Percentiles rank a stretch among this genome's conserved stretches.
These are phyloP conservation scores for Tupaia chinensis DNA, from an alignment of 2,113 vertebrate species.

Conservation along the genomic window DNA sequence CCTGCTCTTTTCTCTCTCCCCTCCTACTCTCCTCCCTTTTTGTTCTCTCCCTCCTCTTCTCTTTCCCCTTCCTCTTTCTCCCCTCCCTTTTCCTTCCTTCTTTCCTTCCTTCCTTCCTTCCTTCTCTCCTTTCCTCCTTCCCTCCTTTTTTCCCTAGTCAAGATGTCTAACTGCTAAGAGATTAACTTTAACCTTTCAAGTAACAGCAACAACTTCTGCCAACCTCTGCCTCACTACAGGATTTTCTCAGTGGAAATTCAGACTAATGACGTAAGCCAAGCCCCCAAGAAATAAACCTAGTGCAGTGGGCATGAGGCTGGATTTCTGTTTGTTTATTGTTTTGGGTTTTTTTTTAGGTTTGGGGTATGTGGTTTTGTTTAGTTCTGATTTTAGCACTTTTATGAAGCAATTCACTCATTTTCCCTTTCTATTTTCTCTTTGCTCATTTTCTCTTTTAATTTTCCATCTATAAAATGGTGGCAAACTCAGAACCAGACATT, in stretches of 20 bases:
- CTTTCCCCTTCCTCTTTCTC: too few species aligned
- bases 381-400: background rate
- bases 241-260: background rate
- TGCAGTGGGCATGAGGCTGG: background rate
- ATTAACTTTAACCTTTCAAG: background rate
- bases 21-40: accelerated
- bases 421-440: conserved; percentile 2
- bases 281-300: background rate
- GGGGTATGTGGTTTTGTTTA: background rate
- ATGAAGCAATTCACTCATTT: background rate
- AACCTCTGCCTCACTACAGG: background rate
- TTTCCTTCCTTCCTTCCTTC: too few species aligned
- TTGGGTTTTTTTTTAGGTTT: too few species aligned
- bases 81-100: too few species aligned
- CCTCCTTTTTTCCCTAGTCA: background rate
- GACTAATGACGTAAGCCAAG: background rate
- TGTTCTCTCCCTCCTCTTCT: accelerated
- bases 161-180: background rate
- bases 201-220: background rate
- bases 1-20: too few species aligned
- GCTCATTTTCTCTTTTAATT: background rate
- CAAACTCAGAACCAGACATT: background rate
- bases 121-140: accelerated
- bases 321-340: background rate
- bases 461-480: background rate